Base-by-base conservation (phyloP, 2,888 invertebrate species). In the Disparrhopalites patrizii region DNA sequence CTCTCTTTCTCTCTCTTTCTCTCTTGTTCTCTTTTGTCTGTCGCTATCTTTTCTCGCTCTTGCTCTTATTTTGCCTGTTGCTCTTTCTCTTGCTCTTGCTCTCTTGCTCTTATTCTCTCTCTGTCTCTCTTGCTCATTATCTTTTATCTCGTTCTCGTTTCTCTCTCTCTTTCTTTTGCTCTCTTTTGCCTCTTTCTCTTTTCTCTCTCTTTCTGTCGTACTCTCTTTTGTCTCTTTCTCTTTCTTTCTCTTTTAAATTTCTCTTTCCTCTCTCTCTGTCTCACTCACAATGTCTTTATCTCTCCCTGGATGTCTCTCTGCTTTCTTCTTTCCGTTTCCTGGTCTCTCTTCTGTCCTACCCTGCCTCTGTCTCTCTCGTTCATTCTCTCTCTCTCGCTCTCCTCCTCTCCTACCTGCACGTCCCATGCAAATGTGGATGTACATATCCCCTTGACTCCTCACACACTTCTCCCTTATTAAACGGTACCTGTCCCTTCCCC, bases 1-100 rank as follows among this genome's bases (percentile, higher is more conserved):
- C 51, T 51, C 51, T 51, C 51, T 18, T 27, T 52, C 52, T n/a
- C n/a, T n/a, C n/a, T n/a, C n/a, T n/a, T n/a, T 40, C 40, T 40
- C n/a, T n/a, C 20, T 40, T 20, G 40, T 40, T 40, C 40, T 20
- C 54, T 54, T 28, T 54, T 54, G 54, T 47, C 23, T 20, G 23
- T 23, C 47, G 23, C 25, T 47, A 47, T 36, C 7, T 7, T 36
- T 36, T 36, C 8, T 36, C 7, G 7, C 8, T 15, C 36, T 36
- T 36, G 36, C 23, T 47, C 23, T 47, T 47, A 47, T 15, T n/a
- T n/a, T n/a, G n/a, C n/a, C n/a, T n/a, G n/a, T n/a, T n/a, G n/a
- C n/a, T n/a, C n/a, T n/a, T n/a, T n/a, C n/a, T n/a, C n/a, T n/a
- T n/a, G n/a, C n/a, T n/a, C n/a, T n/a, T n/a, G n/a, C n/a, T n/a